A percentile compares a stretch with the other conserved stretches of the same genome.
phyloP scores from a whole-genome alignment of 2,113 vertebrate species.

The Pseudonaja textilis region DNA sequence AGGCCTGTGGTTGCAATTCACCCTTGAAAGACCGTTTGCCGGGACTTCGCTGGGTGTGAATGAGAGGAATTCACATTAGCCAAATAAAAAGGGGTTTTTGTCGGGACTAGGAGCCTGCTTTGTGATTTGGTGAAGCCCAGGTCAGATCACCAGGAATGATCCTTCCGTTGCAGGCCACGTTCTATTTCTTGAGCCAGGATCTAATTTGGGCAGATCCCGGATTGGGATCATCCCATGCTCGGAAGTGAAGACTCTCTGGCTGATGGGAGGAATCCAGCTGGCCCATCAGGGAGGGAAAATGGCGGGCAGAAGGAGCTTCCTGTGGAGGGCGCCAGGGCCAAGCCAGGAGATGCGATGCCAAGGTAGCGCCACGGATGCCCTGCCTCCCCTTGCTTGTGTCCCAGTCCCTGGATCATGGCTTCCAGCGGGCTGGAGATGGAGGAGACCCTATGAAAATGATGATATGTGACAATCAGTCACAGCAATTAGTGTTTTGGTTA shows the following conservation, averaged over 20 bases:
- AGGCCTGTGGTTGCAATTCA: too few species aligned
- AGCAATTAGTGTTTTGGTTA: conserved; percentile 99
- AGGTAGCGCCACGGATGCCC: conserved; percentile 64
- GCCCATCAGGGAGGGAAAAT: neutral
- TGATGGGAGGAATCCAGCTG: neutral
- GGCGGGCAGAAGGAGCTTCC: rapidly evolving
- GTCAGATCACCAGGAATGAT: neutral
- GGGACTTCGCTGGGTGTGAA: too few species aligned
- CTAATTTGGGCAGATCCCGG: neutral
- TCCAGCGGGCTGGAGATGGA: conserved; percentile 84
- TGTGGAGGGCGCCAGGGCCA: neutral
- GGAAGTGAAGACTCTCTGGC: neutral
- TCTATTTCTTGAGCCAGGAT: neutral
- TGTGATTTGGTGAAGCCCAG: too few species aligned
- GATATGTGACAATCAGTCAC: conserved; percentile 99
- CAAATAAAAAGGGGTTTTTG: too few species aligned
- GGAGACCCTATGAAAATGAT: conserved; percentile 98
- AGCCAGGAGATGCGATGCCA: neutral
- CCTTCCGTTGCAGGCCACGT: neutral
- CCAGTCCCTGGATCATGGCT: conserved; percentile 73
- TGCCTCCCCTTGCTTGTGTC: conserved; percentile 78
- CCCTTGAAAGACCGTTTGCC: too few species aligned
- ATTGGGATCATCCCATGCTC: neutral
- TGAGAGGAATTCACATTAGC: too few species aligned
- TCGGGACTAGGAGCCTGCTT: too few species aligned